Base-by-base conservation (phyloP, 1,140 invertebrate species). In the Drusus annulatus region DNA sequence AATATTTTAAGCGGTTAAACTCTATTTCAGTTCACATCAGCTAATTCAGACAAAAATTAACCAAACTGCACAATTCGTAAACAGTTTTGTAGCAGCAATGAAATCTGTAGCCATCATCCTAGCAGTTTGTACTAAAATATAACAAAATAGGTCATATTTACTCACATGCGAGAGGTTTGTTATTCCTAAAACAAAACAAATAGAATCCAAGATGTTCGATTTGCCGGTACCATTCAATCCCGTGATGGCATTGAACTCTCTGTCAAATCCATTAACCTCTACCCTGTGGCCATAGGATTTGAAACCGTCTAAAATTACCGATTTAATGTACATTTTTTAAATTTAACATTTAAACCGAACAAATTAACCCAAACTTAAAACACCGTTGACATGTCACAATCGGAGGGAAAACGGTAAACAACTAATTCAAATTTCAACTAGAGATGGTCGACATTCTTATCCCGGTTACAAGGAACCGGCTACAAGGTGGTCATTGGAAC, bases 211-310 rank as follows among this genome's bases (percentile, higher is more conserved):
- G 86, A 99, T 98, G 86, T 99, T 99, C 0, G 98, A 99, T 90
- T 99, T 99, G n/a, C 98, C 98, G 81, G 96, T 98, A 4, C 98
- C 98, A 90, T 99, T 99, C 7, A 99, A 89, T 13, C 98, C 98
- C 54, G 98, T 99, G 63, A 99, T 99, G 10, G 98, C 98, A 86
- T 99, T 99, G 86, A 99, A 99, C 87, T 97, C 93, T 5, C 92
- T 93, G 89, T 99, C 98, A 88, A 99, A 99, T 21, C 94, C 96
- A 81, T 93, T 94, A n/a, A 99, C 94, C 89, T 97, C 96, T 0
- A 97, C 97, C 84, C 96, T 91, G 83, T 95, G 94, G 0, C 97
- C 97, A 85, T 99, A 99, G 0, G 98, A 99, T 89, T 99, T 99
- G 86, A 99, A 99, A 78, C 98, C 98, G 85, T 99, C 98, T 13